phyloP scores from a whole-genome alignment of 1,140 invertebrate genomes.

The Ectropis grisescens region DNA sequence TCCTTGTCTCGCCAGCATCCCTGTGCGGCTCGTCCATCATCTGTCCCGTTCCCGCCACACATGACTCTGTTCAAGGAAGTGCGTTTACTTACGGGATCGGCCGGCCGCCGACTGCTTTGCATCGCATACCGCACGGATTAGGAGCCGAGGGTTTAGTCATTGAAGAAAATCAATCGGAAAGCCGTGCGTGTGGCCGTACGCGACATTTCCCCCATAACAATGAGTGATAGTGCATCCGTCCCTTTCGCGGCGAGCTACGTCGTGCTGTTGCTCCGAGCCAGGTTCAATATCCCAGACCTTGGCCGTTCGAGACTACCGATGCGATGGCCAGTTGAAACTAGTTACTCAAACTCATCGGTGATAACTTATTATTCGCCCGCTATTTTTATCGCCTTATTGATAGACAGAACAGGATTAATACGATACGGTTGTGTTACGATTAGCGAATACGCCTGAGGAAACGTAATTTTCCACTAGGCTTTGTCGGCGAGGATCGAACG shows the following conservation, averaged over 20 bases:
- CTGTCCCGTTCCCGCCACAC: conserved; percentile 22
- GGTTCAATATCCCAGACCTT: conserved; percentile 68
- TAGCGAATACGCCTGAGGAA: not conserved
- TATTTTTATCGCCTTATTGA: conserved; percentile 40
- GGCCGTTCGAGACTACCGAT: conserved; percentile 44
- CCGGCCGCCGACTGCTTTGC: conserved; percentile 29
- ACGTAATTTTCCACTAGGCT: conserved; percentile 26
- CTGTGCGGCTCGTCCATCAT: conserved; percentile 6
- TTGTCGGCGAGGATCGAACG: conserved; percentile 22
- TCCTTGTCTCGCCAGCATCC: conserved; percentile 23
- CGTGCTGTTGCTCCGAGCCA: conserved; percentile 51
- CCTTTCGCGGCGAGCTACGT: conserved; percentile 51
- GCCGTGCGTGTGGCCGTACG: conserved; percentile 49
- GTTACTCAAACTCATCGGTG: conserved; percentile 45
- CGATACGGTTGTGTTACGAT: too few species aligned
- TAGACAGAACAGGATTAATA: conserved; percentile 1
- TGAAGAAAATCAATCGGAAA: conserved; percentile 25
- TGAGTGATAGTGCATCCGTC: conserved; percentile 62
- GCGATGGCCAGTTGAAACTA: conserved; percentile 47
- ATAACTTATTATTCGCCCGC: conserved; percentile 44
- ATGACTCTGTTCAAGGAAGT: conserved; percentile 50
- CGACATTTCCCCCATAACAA: conserved; percentile 61
- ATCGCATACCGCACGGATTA: conserved; percentile 46
- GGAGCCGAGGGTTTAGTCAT: conserved; percentile 36
- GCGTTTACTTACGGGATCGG: conserved; percentile 37